Conservation (phyloP, 2,888 invertebrate species). For the Anorthoa munda region DNA sequence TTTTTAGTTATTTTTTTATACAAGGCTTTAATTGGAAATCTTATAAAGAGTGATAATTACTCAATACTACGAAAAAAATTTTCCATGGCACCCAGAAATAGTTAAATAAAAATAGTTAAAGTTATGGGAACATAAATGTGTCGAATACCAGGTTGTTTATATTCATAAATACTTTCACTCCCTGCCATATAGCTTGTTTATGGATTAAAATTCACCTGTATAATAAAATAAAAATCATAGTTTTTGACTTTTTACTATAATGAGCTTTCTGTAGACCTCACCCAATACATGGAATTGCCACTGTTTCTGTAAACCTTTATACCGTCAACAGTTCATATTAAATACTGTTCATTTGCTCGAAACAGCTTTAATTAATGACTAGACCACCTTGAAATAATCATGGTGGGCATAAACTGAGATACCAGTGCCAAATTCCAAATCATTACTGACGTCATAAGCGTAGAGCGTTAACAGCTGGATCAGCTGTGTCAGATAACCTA, state of each 20-base stretch:
- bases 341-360: neutral
- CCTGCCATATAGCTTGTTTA: neutral
- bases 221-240: neutral
- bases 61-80: too few species aligned
- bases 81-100: too few species aligned
- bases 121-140: too few species aligned
- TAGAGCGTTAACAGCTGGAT: slow-evolving; percentile 15
- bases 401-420: slow-evolving; percentile 11
- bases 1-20: too few species aligned
- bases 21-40: too few species aligned
- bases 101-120: too few species aligned
- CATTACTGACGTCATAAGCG: slow-evolving; percentile 25
- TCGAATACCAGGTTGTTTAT: neutral
- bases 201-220: neutral
- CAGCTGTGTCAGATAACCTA: slow-evolving; percentile 8
- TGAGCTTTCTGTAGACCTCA: neutral
- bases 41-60: too few species aligned
- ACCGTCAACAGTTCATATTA: neutral
- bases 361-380: neutral
- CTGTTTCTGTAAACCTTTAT: neutral
- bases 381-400: neutral
- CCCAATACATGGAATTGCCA: neutral
- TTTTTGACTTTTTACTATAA: too few species aligned
- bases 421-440: slow-evolving; percentile 41
- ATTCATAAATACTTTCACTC: neutral